These are phyloP conservation scores for Adelphocoris suturalis DNA, from an alignment of 2,888 invertebrate species.

Conservation along the genomic window DNA sequence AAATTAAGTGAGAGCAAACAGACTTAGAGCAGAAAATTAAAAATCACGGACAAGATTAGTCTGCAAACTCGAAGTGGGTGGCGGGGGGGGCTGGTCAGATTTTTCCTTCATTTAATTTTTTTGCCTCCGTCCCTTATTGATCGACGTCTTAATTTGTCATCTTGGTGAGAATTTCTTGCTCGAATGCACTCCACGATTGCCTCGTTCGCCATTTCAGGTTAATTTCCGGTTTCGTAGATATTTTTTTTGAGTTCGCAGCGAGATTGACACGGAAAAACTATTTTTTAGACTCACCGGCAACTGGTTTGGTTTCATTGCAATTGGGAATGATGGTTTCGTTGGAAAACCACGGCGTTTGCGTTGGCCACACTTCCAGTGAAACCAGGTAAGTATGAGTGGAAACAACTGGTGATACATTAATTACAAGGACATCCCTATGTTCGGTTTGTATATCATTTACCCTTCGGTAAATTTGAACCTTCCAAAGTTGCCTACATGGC, in stretches of 20 bases:
- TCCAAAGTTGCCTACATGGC: too few relatives aligned
- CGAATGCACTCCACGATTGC: constrained; percentile 1
- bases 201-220: background rate
- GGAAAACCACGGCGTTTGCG: too few relatives aligned
- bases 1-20: constrained; percentile 42
- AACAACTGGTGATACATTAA: too few relatives aligned
- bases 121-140: background rate
- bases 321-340: too few relatives aligned
- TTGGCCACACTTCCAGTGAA: too few relatives aligned
- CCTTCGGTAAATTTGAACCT: too few relatives aligned
- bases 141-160: constrained; percentile 48
- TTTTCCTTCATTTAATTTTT: background rate
- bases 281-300: too few relatives aligned
- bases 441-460: too few relatives aligned
- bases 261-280: too few relatives aligned
- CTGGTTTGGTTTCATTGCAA: too few relatives aligned
- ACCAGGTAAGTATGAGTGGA: too few relatives aligned
- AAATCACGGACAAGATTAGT: constrained; percentile 47
- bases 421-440: too few relatives aligned
- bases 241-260: background rate
- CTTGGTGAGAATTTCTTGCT: constrained; percentile 11
- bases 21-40: constrained; percentile 49
- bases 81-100: background rate
- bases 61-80: constrained; percentile 11
- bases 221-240: constrained; percentile 5